Evolutionary conservation across 2,113 vertebrate species (phyloP).

Genomic region (Proteles cristata): DNA sequence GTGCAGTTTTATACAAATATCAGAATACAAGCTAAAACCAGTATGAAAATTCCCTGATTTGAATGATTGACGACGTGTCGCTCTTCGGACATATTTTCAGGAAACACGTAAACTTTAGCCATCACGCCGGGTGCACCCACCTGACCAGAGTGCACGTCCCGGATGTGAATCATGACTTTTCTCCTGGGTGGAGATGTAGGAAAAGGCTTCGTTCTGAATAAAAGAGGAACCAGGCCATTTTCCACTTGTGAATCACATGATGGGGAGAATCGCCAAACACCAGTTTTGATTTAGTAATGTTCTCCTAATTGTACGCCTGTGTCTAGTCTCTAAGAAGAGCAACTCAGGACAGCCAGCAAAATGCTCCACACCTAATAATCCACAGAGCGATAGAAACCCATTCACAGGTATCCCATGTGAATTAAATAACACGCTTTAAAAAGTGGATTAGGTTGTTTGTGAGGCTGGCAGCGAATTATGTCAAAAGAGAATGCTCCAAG

Average conservation of each 20-base stretch:
- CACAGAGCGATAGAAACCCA: fast-evolving
- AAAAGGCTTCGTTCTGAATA: neutral
- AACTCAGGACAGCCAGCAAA: neutral
- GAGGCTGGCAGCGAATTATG: neutral
- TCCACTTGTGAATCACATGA: neutral
- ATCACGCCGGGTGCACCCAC: fast-evolving
- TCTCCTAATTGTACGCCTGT: neutral
- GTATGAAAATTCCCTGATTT: neutral
- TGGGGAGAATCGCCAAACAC: neutral
- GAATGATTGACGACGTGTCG: fast-evolving
- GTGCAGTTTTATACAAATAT: neutral
- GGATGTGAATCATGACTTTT: fast-evolving
- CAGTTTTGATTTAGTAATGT: neutral
- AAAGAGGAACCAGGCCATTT: neutral
- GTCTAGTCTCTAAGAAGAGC: neutral
- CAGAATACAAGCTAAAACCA: neutral
- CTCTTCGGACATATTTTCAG: neutral
- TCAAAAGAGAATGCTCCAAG: neutral
- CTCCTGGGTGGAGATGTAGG: neutral
- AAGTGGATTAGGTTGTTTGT: neutral
- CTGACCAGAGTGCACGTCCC: neutral
- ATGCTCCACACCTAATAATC: fast-evolving
- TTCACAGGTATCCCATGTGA: neutral
- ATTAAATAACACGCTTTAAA: neutral
- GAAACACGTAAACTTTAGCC: neutral